Percentiles rank a stretch among this genome's conserved stretches.
Evolutionary conservation across 2,888 invertebrate genomes (phyloP).

Genomic region (Eudasyphora cyanicolor): DNA sequence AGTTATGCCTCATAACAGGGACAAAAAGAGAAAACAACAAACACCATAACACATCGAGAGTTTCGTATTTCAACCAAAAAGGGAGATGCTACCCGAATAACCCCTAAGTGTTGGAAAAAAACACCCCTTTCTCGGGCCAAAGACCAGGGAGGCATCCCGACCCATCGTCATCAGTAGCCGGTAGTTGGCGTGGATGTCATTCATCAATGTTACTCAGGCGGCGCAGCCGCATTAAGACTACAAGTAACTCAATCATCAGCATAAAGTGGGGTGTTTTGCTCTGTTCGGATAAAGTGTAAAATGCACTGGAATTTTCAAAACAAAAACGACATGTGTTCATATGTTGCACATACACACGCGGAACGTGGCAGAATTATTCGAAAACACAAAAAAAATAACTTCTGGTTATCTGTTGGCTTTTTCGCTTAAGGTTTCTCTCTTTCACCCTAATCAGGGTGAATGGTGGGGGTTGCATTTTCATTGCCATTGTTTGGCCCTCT

Average conservation of each 20-base stretch:
- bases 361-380: not conserved
- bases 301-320: constrained; percentile 47
- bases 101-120: constrained; percentile 38
- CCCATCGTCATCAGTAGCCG: constrained; percentile 30
- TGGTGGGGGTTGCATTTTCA: constrained; percentile 2
- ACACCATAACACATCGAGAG: not conserved
- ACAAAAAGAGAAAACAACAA: constrained; percentile 36
- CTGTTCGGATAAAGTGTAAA: not conserved
- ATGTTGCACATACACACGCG: constrained; percentile 39
- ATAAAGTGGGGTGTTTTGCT: not conserved
- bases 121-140: constrained; percentile 37
- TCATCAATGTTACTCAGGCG: constrained; percentile 44
- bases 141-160: not conserved
- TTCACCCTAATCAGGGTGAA: constrained; percentile 23
- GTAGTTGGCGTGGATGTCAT: constrained; percentile 40
- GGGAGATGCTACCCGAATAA: constrained; percentile 25
- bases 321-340: constrained; percentile 54
- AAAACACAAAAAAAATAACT: not conserved
- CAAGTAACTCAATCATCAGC: constrained; percentile 49
- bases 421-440: constrained; percentile 47
- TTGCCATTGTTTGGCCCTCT: not conserved
- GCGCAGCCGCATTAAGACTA: not conserved
- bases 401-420: constrained; percentile 42
- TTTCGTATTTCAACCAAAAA: not conserved
- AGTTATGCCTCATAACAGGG: constrained; percentile 28